Evolutionary conservation across 2,113 vertebrate genomes (phyloP).

Genomic region (Ciconia stormi): DNA sequence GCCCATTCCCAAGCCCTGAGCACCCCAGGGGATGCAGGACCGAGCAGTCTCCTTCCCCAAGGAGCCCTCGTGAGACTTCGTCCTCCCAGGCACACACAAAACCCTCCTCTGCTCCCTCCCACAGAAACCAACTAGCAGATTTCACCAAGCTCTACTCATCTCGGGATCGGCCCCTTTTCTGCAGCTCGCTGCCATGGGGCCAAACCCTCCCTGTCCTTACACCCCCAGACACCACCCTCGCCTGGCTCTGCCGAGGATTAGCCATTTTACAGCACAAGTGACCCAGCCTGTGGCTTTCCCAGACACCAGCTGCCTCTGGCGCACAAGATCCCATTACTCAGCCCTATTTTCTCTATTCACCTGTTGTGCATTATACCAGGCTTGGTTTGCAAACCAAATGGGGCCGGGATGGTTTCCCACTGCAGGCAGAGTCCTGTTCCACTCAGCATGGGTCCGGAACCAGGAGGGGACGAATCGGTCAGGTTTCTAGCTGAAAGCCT

Average conservation of each 20-base stretch:
- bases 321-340: background rate
- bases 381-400: background rate
- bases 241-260: background rate
- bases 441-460: background rate
- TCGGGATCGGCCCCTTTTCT: background rate
- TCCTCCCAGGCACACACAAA: background rate
- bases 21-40: background rate
- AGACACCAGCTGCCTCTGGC: slow-evolving; percentile 14
- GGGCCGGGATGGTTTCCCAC: background rate
- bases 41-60: background rate
- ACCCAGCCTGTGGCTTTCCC: background rate
- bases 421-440: background rate
- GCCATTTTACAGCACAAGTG: background rate
- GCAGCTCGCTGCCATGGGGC: background rate
- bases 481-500: background rate
- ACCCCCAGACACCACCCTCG: background rate
- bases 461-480: background rate
- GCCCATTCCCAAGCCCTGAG: background rate
- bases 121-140: background rate
- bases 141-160: background rate
- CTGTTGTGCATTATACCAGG: background rate
- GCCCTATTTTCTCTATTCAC: background rate
- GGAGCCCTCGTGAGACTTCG: accelerated
- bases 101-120: background rate
- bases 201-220: background rate